Evolutionary conservation across 1,140 invertebrate species (phyloP).

Genomic region (Drosophila auraria): DNA sequence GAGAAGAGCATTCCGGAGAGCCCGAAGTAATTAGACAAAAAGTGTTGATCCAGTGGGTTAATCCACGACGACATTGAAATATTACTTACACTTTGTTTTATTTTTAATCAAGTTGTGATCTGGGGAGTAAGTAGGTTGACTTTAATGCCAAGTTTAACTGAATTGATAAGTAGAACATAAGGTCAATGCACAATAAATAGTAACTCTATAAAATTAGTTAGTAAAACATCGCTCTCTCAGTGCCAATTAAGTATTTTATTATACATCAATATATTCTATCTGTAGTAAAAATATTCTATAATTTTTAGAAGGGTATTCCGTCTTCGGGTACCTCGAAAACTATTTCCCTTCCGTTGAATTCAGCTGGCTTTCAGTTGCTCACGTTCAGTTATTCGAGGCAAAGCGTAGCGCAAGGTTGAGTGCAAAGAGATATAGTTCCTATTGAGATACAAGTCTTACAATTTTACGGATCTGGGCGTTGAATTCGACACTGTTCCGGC

Average conservation of each 20-base stretch:
- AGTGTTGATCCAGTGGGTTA: conserved; percentile 52
- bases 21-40: conserved; percentile 66
- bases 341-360: conserved; percentile 12
- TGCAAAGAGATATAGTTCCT: conserved; percentile 38
- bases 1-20: conserved; percentile 23
- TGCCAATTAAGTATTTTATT: neutral
- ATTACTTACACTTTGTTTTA: conserved; percentile 22
- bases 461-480: conserved; percentile 3
- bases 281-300: neutral
- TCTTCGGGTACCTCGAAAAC: neutral
- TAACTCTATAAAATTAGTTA: neutral
- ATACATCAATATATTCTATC: neutral
- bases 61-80: conserved; percentile 64
- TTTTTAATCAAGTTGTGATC: neutral
- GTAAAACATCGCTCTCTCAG: no score
- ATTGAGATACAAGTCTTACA: conserved; percentile 18
- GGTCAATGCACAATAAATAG: neutral
- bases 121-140: neutral
- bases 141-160: neutral
- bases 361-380: conserved; percentile 37
- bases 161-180: neutral
- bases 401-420: conserved; percentile 59
- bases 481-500: conserved; percentile 3
- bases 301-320: conserved; percentile 14
- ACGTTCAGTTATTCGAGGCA: conserved; percentile 57